phyloP scores from a whole-genome alignment of 2,888 invertebrate species.

The Drosophila fulvimacula region DNA sequence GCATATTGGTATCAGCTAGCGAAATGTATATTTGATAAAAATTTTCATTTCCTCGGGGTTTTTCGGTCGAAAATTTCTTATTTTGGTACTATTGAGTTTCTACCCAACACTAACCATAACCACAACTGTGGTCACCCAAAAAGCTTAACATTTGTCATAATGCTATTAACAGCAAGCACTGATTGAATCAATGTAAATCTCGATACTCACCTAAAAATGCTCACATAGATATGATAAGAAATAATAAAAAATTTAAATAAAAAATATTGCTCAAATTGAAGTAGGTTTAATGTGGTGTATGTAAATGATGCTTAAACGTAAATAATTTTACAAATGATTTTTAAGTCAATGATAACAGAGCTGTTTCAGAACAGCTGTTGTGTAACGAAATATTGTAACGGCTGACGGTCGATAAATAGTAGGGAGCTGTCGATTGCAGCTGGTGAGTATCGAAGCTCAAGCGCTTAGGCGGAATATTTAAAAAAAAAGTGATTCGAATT shows the following conservation, averaged over 20 bases:
- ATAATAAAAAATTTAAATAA: no score
- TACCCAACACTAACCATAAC: constrained; percentile 19
- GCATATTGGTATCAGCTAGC: constrained; percentile 9
- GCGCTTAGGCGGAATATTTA: constrained; percentile 5
- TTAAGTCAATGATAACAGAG: not conserved
- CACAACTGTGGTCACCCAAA: constrained; percentile 25
- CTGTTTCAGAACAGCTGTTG: constrained; percentile 10
- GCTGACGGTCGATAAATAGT: not conserved
- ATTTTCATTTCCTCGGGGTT: constrained; percentile 20
- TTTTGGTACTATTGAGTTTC: constrained; percentile 14
- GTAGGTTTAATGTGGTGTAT: not conserved
- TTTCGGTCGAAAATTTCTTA: constrained; percentile 29
- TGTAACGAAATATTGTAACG: not conserved
- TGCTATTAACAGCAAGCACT: constrained; percentile 15
- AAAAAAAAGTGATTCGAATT: not conserved
- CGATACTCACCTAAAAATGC: not conserved
- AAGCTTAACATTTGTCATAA: constrained; percentile 1
- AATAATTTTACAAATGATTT: not conserved
- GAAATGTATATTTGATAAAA: constrained; percentile 13
- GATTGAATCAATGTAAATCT: not conserved
- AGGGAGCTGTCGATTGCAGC: not conserved
- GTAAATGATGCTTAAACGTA: not conserved
- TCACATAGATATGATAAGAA: not conserved
- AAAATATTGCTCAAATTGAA: not conserved
- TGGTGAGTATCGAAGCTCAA: not conserved